Evolutionary conservation across 2,888 invertebrate genomes (phyloP), one percentile per base, ranked within the genome.

Genomic region (Mactromeris polynyma): DNA sequence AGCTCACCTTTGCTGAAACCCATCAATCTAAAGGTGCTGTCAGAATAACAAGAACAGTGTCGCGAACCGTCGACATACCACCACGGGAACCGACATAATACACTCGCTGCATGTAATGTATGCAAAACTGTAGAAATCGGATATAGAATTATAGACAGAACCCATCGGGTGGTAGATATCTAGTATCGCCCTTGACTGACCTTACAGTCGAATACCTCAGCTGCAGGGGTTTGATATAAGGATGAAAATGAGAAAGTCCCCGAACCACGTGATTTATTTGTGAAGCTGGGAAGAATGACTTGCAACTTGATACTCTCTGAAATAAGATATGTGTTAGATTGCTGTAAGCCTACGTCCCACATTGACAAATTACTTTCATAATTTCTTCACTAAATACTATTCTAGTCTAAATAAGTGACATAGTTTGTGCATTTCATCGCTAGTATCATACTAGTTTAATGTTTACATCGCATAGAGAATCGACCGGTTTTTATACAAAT

Each of bases 121-220:
- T 73, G 73, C 73, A 73, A 73, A 33, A 73, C 73, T 73, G 33
- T 19, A 19, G 73, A 36, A 33, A 73, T 14, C 17, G 11, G 73
- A 73, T 73, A 33, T 73, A 33, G 73, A 33, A 2, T 73, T 33
- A 33, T 36, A 73, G 73, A 36, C 36, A 36, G 14, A 11, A 36
- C 73, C 17, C 73, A 73, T 36, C 73, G 73, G 73, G 73, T 73
- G 73, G 73, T 73, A 73, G 4, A 19, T 73, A 73, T 73, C 73
- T 36, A 33, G 73, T 73, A 33, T 73, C 73, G 73, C 14, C 73
- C 33, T 36, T 73, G 73, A 4, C 14, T 33, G 73, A 73, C 73
- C 73, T 73, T 33, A 19, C 33, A 14, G 73, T 73, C 36, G 14
- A 33, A 73, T 73, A 73, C 73, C 36, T 33, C 73, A 73, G 73